These are phyloP conservation scores for Oryzias curvinotus DNA, from an alignment of 2,113 vertebrate genomes.

Conservation along the genomic window DNA sequence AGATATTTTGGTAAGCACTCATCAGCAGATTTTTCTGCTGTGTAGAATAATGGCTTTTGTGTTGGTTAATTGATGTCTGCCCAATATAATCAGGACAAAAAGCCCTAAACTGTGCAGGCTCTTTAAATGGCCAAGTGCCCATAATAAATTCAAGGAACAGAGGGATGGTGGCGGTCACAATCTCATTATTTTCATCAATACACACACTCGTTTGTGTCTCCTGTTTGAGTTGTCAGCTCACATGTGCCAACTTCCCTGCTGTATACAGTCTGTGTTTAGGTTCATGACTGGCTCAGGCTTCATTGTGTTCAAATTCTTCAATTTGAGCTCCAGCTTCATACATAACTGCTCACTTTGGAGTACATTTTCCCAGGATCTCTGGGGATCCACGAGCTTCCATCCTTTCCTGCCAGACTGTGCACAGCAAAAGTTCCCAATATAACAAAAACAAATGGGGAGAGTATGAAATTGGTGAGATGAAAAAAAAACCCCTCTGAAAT, in stretches of 20 bases:
- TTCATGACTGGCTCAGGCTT: slow-evolving; percentile 14
- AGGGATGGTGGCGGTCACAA: slow-evolving; percentile 35
- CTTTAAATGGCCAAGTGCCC: slow-evolving; percentile 40
- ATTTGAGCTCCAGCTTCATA: slow-evolving; percentile 23
- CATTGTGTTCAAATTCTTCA: slow-evolving; percentile 34
- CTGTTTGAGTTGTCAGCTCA: slow-evolving; percentile 27
- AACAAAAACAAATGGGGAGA: slow-evolving; percentile 15
- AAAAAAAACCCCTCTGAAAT: background rate
- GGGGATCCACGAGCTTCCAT: slow-evolving; percentile 43
- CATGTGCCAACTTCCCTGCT: slow-evolving; percentile 37
- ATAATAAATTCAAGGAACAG: slow-evolving; percentile 34
- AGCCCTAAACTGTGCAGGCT: slow-evolving; percentile 35
- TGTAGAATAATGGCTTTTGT: slow-evolving; percentile 18
- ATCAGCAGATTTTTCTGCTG: slow-evolving; percentile 44
- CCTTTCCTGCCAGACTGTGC: slow-evolving; percentile 25
- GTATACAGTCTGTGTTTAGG: slow-evolving; percentile 6
- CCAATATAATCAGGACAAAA: slow-evolving; percentile 55
- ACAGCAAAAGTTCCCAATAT: slow-evolving; percentile 9
- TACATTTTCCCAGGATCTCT: slow-evolving; percentile 35
- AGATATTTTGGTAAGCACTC: slow-evolving; percentile 34
- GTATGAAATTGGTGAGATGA: slow-evolving; percentile 12
- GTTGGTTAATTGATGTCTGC: slow-evolving; percentile 43
- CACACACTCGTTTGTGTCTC: slow-evolving; percentile 31
- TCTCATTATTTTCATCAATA: slow-evolving; percentile 59
- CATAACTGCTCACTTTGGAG: slow-evolving; percentile 37